Evolutionary conservation across 1,140 invertebrate genomes (phyloP).

Genomic region (Lasioglossum baleicum): DNA sequence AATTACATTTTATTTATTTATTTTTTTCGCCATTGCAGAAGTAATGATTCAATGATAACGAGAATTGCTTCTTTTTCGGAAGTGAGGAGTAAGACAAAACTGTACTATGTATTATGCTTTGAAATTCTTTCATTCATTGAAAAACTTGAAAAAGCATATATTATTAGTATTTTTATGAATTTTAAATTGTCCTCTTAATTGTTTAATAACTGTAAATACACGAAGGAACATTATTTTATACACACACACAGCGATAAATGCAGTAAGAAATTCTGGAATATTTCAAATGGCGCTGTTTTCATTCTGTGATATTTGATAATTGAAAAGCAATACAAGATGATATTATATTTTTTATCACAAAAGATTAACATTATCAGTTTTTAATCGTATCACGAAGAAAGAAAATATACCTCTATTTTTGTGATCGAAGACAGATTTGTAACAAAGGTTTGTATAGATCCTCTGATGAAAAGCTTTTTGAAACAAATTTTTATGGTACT

Average conservation of each 20-base stretch:
- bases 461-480: background rate
- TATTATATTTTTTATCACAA: background rate
- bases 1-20: background rate
- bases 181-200: background rate
- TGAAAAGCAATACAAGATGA: background rate
- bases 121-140: no score
- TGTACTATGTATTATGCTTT: no score
- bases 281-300: background rate
- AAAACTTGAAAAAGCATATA: no score
- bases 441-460: background rate
- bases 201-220: background rate
- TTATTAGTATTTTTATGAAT: no score
- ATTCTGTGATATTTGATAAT: conserved; percentile 4
- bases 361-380: background rate
- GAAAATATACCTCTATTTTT: conserved; percentile 5
- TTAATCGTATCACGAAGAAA: background rate
- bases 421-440: background rate
- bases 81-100: background rate
- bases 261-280: background rate
- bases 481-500: conserved; percentile 1
- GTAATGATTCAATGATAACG: background rate
- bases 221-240: background rate
- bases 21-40: background rate
- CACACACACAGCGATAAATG: no score
- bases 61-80: background rate